Evolutionary conservation across 2,797 vertebrate genomes (phyloP).

Genomic region (Corythornis leucogaster): DNA sequence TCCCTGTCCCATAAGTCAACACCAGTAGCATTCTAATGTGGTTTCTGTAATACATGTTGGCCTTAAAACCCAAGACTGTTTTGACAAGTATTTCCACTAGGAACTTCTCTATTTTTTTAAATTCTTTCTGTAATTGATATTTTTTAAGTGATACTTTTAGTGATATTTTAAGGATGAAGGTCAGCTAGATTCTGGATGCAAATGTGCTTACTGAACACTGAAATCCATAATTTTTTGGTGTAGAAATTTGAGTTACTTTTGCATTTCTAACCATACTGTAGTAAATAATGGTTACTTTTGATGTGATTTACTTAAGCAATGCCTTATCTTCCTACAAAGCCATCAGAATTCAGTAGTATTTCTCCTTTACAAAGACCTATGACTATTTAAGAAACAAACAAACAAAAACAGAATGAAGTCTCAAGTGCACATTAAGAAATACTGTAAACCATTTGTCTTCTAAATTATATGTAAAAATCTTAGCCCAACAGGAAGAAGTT

Average conservation of each 20-base stretch:
- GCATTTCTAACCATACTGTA: not conserved
- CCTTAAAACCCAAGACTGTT: conserved; percentile 42
- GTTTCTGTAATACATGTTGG: not conserved
- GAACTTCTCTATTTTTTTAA: conserved; percentile 2
- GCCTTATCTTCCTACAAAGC: not conserved
- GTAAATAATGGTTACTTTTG: conserved; percentile 9
- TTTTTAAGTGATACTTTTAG: not conserved
- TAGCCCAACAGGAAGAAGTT: not conserved
- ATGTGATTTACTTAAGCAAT: not conserved
- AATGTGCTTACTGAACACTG: not conserved
- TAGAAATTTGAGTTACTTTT: not conserved
- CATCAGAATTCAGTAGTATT: not conserved
- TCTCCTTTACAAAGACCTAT: not conserved
- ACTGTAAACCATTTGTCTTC: not conserved
- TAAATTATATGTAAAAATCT: not conserved
- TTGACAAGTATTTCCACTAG: conserved; percentile 39
- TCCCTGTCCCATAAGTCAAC: not conserved
- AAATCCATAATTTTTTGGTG: conserved; percentile 12
- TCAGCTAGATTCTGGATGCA: not conserved
- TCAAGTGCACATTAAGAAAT: not conserved
- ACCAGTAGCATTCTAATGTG: not conserved
- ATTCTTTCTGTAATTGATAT: not conserved
- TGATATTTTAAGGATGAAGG: not conserved
- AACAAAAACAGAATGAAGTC: not conserved
- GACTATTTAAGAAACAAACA: not conserved